phyloP scores from a whole-genome alignment of 2,113 vertebrate genomes.

The Clinocottus analis region DNA sequence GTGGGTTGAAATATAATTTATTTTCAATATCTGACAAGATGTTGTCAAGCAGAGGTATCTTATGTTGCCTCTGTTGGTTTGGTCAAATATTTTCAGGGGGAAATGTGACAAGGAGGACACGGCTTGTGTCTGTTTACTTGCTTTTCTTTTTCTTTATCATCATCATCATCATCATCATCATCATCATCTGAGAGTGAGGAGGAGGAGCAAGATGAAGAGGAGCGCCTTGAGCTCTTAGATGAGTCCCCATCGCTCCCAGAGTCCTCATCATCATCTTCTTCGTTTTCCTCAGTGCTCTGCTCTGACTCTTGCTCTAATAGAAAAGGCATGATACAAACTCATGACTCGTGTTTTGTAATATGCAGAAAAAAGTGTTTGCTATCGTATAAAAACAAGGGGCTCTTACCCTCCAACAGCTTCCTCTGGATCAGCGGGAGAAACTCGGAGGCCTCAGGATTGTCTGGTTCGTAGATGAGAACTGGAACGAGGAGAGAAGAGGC shows the following conservation, averaged over 20 bases:
- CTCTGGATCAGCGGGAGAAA: slow-evolving; percentile 87
- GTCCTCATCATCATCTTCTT: slow-evolving; percentile 40
- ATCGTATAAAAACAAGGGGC: neutral
- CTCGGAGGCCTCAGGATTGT: slow-evolving; percentile 85
- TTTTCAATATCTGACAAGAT: neutral
- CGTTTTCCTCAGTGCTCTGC: slow-evolving; percentile 55
- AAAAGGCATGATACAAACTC: neutral
- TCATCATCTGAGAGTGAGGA: slow-evolving; percentile 53
- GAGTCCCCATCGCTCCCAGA: slow-evolving; percentile 64
- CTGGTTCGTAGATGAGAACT: slow-evolving; percentile 88
- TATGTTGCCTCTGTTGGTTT: neutral
- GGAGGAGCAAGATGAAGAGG: slow-evolving; percentile 46
- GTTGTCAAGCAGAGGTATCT: neutral
- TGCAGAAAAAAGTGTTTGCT: neutral
- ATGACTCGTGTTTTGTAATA: neutral
- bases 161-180: slow-evolving; percentile 11
- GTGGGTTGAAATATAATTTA: neutral
- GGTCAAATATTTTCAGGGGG: neutral
- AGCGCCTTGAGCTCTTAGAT: slow-evolving; percentile 50
- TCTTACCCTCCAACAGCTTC: slow-evolving; percentile 82
- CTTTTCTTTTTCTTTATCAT: slow-evolving; percentile 17
- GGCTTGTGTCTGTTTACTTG: slow-evolving; percentile 37
- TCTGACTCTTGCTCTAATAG: slow-evolving; percentile 47
- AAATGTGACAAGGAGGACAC: slow-evolving; percentile 6
- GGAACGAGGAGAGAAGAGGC: slow-evolving; percentile 47